Percentiles rank a stretch among this genome's conserved stretches.
Conservation (phyloP, 2,797 vertebrate genomes). For the Furcifer pardalis region DNA sequence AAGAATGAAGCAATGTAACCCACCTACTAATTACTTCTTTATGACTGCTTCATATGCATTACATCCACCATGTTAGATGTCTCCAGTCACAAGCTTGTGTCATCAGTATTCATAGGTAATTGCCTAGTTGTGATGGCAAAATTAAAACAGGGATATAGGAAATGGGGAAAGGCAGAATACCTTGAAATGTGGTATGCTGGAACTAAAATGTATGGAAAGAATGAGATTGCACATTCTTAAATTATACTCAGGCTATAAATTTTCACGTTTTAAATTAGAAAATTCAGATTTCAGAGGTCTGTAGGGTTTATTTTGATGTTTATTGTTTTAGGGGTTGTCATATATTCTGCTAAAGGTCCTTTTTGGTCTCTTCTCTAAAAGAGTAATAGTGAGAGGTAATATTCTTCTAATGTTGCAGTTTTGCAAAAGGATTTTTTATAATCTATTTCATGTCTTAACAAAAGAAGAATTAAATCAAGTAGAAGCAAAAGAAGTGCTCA, state of each 20-base stretch:
- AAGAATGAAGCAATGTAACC: slow-evolving; percentile 45
- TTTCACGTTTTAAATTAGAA: not conserved
- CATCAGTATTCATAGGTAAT: slow-evolving; percentile 34
- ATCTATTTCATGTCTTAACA: not conserved
- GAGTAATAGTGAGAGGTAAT: not conserved
- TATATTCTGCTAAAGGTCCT: not conserved
- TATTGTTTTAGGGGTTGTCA: not conserved
- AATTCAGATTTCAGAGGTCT: not conserved
- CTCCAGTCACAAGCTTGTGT: slow-evolving; percentile 35
- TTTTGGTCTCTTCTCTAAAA: not conserved
- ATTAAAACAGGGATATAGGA: not conserved
- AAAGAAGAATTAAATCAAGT: not conserved
- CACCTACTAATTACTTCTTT: slow-evolving; percentile 68
- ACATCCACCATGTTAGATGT: slow-evolving; percentile 60
- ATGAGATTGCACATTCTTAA: not conserved
- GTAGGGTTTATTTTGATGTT: too few species aligned
- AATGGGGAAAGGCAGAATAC: not conserved
- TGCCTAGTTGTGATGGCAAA: not conserved
- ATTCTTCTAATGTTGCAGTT: not conserved
- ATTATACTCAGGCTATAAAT: not conserved
- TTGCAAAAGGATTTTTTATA: not conserved
- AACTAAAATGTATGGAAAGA: not conserved
- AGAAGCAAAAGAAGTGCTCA: not conserved
- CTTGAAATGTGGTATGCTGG: not conserved
- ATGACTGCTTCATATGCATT: slow-evolving; percentile 62